Percentiles rank a stretch among this genome's conserved stretches.
Evolutionary conservation across 2,113 vertebrate genomes (phyloP).

Genomic region (Hyperopisus bebe): DNA sequence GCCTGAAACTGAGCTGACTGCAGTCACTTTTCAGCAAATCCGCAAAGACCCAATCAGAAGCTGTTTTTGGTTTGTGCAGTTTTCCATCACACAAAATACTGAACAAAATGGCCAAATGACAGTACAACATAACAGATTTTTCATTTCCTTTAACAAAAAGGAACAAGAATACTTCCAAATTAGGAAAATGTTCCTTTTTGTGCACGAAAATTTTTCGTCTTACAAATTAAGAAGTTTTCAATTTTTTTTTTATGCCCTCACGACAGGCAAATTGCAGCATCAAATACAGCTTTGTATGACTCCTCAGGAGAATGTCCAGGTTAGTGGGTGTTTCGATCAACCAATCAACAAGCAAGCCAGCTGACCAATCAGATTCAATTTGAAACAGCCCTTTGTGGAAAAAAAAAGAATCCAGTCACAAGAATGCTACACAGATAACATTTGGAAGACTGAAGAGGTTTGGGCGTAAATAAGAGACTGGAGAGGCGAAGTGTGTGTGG

Average conservation of each 20-base stretch:
- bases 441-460: slow-evolving; percentile 13
- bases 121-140: neutral
- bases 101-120: neutral
- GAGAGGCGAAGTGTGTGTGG: neutral
- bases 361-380: neutral
- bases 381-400: neutral
- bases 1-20: neutral
- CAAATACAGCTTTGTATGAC: neutral
- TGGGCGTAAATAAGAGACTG: neutral
- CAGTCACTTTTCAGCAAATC: neutral
- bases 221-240: neutral
- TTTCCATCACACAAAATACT: neutral
- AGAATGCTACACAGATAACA: slow-evolving; percentile 1
- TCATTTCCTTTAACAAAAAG: neutral
- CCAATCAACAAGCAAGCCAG: neutral
- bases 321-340: neutral
- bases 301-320: neutral
- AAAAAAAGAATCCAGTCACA: neutral
- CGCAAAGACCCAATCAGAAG: neutral
- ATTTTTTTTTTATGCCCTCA: neutral
- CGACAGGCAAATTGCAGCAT: neutral
- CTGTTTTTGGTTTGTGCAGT: neutral
- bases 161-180: neutral
- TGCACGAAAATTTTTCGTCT: neutral
- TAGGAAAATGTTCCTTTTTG: neutral